Evolutionary conservation across 2,113 vertebrate species (phyloP).

Genomic region (Aldabrachelys gigantea): DNA sequence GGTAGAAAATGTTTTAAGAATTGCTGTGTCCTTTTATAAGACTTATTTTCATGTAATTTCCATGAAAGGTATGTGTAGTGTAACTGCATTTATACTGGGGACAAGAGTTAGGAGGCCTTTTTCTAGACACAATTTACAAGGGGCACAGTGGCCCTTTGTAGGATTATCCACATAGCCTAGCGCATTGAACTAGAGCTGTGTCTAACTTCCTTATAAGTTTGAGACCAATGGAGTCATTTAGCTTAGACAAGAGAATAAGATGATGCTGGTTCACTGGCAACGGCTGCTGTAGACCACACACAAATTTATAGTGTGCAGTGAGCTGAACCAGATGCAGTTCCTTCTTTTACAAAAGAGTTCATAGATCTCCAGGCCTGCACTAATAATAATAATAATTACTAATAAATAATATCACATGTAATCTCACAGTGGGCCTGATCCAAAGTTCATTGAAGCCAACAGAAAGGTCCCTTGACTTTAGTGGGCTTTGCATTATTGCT

Average conservation of each 20-base stretch:
- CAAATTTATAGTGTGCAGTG: background rate
- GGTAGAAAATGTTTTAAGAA: constrained; percentile 31
- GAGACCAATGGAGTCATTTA: background rate
- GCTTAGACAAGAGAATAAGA: background rate
- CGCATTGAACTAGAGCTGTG: background rate
- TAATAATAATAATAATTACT: background rate
- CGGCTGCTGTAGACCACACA: background rate
- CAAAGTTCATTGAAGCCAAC: background rate
- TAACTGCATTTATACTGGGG: background rate
- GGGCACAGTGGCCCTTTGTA: background rate
- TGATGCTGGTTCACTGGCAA: background rate
- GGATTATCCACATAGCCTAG: background rate
- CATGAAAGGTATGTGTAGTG: constrained; percentile 43
- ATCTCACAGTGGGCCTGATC: background rate
- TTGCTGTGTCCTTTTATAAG: constrained; percentile 52
- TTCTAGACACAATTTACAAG: background rate
- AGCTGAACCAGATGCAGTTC: background rate
- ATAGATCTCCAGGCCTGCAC: background rate
- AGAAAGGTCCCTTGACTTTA: background rate
- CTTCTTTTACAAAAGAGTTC: background rate
- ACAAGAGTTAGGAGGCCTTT: background rate
- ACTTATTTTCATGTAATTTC: constrained; percentile 55
- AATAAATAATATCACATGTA: background rate
- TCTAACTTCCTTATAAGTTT: background rate
- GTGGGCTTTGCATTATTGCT: background rate